These are phyloP conservation scores for Nemoura dubitans DNA, from an alignment of 2,888 invertebrate genomes.

Conservation along the genomic window DNA sequence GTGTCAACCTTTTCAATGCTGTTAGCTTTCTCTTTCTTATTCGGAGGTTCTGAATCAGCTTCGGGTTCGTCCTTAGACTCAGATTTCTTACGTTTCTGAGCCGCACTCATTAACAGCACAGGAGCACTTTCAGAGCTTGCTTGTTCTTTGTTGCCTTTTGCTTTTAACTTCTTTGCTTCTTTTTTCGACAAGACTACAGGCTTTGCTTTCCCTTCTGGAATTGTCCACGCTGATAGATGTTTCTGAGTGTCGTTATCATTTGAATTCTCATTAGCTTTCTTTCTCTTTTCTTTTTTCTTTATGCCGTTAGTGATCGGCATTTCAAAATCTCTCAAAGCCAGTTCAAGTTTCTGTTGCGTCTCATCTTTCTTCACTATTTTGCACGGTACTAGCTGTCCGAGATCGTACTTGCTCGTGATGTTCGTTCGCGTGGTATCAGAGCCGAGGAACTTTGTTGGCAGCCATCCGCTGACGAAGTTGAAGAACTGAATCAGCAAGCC, in stretches of 20 bases:
- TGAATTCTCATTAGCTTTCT: neutral
- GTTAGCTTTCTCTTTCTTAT: too few species aligned
- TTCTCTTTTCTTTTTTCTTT: neutral
- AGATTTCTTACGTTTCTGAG: conserved; percentile 40
- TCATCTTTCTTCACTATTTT: neutral
- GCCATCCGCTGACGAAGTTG: conserved; percentile 61
- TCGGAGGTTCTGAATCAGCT: too few species aligned
- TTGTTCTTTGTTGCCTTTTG: too few species aligned
- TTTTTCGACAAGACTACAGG: neutral
- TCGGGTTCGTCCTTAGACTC: too few species aligned
- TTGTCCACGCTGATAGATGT: neutral
- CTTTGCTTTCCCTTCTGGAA: neutral
- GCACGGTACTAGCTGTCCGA: conserved; percentile 67
- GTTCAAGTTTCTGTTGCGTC: neutral
- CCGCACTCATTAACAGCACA: conserved; percentile 40
- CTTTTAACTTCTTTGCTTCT: conserved; percentile 15
- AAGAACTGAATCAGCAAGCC: conserved; percentile 70
- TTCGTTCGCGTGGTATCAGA: conserved; percentile 59
- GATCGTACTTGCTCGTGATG: conserved; percentile 60
- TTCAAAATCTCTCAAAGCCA: neutral
- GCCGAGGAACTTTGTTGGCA: conserved; percentile 60
- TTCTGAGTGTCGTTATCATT: conserved; percentile 49
- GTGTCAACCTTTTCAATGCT: too few species aligned
- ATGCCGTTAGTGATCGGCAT: neutral
- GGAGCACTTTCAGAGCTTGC: conserved; percentile 40